A percentile compares a stretch with the other conserved stretches of the same genome.
Conservation (phyloP, 2,888 invertebrate genomes). For the Drosophila pseudotakahashii region DNA sequence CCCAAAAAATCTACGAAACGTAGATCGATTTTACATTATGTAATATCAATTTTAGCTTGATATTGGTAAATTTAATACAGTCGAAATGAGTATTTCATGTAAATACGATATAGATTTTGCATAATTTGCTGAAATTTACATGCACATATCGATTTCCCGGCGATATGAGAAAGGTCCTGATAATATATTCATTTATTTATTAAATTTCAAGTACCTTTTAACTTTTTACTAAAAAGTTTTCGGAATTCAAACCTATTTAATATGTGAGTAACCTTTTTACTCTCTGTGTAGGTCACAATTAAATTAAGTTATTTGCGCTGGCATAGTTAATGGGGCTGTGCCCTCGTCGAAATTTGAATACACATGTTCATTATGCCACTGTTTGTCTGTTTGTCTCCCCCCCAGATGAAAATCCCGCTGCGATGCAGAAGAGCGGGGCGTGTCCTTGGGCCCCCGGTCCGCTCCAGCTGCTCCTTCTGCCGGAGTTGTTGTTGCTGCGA, state of each 20-base stretch:
- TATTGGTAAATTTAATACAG: too few species aligned
- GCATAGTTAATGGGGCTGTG: conserved; percentile 30
- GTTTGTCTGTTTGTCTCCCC: conserved; percentile 16
- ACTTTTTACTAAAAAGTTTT: neutral
- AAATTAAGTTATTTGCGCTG: conserved; percentile 57
- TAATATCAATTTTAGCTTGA: too few species aligned
- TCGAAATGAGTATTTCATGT: too few species aligned
- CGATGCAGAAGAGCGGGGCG: conserved; percentile 92
- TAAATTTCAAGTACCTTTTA: neutral
- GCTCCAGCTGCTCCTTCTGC: conserved; percentile 35
- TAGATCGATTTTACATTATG: too few species aligned
- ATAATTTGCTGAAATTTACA: too few species aligned
- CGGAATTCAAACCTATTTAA: neutral
- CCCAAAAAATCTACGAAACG: too few species aligned
- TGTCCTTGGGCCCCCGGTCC: conserved; percentile 34
- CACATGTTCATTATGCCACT: conserved; percentile 45
- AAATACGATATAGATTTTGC: too few species aligned
- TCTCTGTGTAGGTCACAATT: conserved; percentile 47
- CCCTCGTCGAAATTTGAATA: conserved; percentile 41
- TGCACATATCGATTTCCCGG: too few species aligned
- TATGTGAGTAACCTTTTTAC: neutral
- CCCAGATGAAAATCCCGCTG: conserved; percentile 93
- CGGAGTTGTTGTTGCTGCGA: conserved; percentile 32
- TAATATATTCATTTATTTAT: too few species aligned
- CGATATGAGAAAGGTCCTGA: too few species aligned